Evolutionary conservation across 1,140 invertebrate genomes (phyloP).

Genomic region (Polyergus mexicanus): DNA sequence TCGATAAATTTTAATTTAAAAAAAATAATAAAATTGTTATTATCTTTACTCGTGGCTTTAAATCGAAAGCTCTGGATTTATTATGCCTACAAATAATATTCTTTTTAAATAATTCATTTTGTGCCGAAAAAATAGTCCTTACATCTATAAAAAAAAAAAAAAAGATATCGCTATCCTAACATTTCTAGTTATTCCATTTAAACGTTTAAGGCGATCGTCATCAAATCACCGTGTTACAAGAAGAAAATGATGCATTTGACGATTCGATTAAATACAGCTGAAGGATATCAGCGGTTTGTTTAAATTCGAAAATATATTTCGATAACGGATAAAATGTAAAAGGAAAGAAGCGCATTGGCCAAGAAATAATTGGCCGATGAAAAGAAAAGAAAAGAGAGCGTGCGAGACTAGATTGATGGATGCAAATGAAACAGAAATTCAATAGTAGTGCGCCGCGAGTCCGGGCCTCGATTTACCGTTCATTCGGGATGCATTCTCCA

Average conservation of each 20-base stretch:
- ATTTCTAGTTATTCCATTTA: not conserved
- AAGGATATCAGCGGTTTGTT: constrained; percentile 19
- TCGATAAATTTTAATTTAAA: not conserved
- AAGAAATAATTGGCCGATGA: constrained; percentile 57
- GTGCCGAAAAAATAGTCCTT: not conserved
- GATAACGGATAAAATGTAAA: constrained; percentile 26
- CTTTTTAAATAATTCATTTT: not conserved
- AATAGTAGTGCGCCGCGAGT: constrained; percentile 61
- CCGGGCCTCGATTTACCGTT: constrained; percentile 62
- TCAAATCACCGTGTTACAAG: not conserved
- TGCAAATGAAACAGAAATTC: constrained; percentile 63
- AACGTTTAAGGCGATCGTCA: constrained; percentile 6
- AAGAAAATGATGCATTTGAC: not conserved
- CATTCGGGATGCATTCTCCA: constrained; percentile 62
- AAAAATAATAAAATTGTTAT: not conserved
- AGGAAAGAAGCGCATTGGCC: not conserved
- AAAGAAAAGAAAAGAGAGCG: not conserved
- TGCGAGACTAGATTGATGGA: constrained; percentile 22
- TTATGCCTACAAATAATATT: not conserved
- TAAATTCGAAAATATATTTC: constrained; percentile 20
- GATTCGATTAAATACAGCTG: constrained; percentile 4
- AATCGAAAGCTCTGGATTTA: not conserved
- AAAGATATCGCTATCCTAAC: not conserved
- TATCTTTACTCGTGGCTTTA: not conserved
- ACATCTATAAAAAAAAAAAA: not conserved